Base-by-base conservation (phyloP, 2,888 invertebrate species). In the Galerucella pusilla region DNA sequence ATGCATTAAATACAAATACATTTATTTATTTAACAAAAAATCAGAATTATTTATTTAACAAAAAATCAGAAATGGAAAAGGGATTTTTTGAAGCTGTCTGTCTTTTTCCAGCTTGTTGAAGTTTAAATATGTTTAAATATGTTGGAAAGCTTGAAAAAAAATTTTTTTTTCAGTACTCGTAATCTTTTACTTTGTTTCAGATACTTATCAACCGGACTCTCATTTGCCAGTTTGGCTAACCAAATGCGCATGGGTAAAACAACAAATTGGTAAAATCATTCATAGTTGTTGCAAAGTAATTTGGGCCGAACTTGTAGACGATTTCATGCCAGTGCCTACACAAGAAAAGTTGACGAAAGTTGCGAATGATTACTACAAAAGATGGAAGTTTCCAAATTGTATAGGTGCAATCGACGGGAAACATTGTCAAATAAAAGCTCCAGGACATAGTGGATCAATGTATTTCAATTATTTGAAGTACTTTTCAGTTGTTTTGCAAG, bases 391-490 rank as follows among this genome's bases (percentile, higher is more conserved):
- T 68, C 68, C 68, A 35, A 68, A 59, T 59, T 68, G 68, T 45
- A 68, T 68, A 57, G 68, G 68, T 52, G 68, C 68, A 16, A 59
- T 68, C 59, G 68, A 68, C 14, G 68, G 72, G 14, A 25, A 45
- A 28, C 68, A 68, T 59, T 68, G 68, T 68, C 57, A 46, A 46
- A 68, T 68, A 3, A 59, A 68, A 28, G 46, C 52, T 52, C 68
- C 54, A 25, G 52, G 25, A 9, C 68, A 68, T 20, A 35, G 25
- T 16, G 54, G 68, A 52, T 68, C 68, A 25, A 54, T 20, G 25
- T 68, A 54, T 68, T 68, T 68, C 35, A 68, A 68, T 42, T 68
- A 68, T 45, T 59, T 59, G 25, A 68, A 68, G 28, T 68, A 68
- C 59, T 57, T 59, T 57, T 57, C 68, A 16, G 42, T 68, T 68